Percentiles rank a stretch among this genome's conserved stretches.
Evolutionary conservation across 2,797 vertebrate species (phyloP).

Genomic region (Microhierax caerulescens): DNA sequence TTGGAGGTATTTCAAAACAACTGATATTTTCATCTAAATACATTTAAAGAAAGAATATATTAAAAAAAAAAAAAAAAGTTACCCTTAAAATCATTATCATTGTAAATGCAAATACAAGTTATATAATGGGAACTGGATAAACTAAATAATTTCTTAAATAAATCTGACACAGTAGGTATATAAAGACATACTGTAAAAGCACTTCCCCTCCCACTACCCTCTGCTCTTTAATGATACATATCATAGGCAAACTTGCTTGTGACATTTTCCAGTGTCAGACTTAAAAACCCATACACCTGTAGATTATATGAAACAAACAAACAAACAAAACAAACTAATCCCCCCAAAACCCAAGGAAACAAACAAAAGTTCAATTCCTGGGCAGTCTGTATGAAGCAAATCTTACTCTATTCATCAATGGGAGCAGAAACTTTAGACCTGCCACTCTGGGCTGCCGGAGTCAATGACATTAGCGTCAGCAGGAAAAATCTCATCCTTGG

Average conservation of each 20-base stretch:
- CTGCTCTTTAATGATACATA: not conserved
- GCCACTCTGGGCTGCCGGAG: not conserved
- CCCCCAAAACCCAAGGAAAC: not conserved
- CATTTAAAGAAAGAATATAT: not conserved
- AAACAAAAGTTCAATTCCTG: not conserved
- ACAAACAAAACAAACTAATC: not conserved
- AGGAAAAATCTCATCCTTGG: not conserved
- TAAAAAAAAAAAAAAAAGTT: not conserved
- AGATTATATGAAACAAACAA: not conserved
- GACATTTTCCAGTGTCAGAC: not conserved
- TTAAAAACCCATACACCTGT: not conserved
- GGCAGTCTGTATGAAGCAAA: not conserved
- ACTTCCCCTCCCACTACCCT: not conserved
- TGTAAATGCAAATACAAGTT: not conserved
- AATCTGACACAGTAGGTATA: not conserved
- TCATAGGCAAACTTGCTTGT: not conserved
- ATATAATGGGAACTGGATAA: not conserved
- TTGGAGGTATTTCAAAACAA: slow-evolving; percentile 63
- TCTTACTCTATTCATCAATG: not conserved
- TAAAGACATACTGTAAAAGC: not conserved
- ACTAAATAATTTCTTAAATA: not conserved
- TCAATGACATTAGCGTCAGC: not conserved
- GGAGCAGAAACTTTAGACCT: not conserved
- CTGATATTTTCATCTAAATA: slow-evolving; percentile 61
- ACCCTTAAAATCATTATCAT: not conserved